Evolutionary conservation across 2,888 invertebrate genomes (phyloP).

Genomic region (Brachynemurus nebulosus): DNA sequence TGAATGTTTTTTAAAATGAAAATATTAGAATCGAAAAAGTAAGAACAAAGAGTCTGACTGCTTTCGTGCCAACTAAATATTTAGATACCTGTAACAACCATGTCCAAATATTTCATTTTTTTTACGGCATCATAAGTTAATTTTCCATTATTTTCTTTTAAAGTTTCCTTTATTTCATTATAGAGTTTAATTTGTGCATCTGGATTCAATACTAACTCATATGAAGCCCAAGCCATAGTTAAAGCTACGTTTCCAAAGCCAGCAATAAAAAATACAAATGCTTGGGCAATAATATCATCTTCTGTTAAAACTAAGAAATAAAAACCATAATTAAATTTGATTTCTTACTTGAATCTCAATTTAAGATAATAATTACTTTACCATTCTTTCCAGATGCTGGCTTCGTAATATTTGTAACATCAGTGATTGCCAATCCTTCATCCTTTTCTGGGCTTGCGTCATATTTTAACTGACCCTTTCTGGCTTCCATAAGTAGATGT

Average conservation of each 20-base stretch:
- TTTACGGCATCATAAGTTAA: background rate
- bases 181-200: background rate
- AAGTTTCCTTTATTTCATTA: background rate
- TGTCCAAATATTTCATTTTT: slow-evolving; percentile 7
- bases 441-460: background rate
- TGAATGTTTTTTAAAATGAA: no score
- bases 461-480: slow-evolving; percentile 7
- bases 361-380: no score
- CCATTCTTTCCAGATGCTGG: no score
- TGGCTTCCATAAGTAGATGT: slow-evolving; percentile 26
- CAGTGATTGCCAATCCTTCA: no score
- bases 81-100: slow-evolving; percentile 21
- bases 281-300: slow-evolving; percentile 5
- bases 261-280: slow-evolving; percentile 6
- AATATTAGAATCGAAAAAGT: no score
- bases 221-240: background rate
- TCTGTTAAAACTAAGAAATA: no score
- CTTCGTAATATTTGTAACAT: no score
- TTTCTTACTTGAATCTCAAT: no score
- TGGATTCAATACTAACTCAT: slow-evolving; percentile 6
- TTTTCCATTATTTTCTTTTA: slow-evolving; percentile 1
- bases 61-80: no score
- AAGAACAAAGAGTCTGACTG: no score
- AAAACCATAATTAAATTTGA: no score
- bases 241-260: slow-evolving; percentile 2